Base-by-base conservation (phyloP, 2,113 vertebrate species). In the Brachyhypopomus gauderio region DNA sequence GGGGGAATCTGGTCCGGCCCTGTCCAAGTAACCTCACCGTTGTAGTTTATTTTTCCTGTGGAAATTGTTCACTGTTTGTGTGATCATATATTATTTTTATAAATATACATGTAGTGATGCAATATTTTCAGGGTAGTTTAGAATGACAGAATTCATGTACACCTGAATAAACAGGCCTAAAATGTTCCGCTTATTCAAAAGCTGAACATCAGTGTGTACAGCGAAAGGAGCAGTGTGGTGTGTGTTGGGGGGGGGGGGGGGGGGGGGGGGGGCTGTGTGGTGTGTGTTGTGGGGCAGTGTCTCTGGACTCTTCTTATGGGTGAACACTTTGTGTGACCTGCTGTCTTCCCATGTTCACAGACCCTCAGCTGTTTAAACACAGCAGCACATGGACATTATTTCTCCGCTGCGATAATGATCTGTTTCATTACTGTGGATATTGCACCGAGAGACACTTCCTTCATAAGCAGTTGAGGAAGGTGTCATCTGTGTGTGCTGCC, bases 301-400 rank as follows among this genome's bases (percentile, higher is more conserved):
- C 2, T 20, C 25, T 38, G 16, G 17, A 22, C n/a, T 69, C 4
- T 38, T 41, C 55, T 4, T 2, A 19, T 4, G 27, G n/a, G 45
- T 58, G 64, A 62, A n/a, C 23, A 17, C 41, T 56, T 56, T 62
- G 58, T 78, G 63, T 62, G 71, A 78, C 74, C 34, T 25, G 5
- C 22, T 45, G 25, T 52, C 34, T 66, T n/a, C 7, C 48, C 2
- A 7, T 14, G 2, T 14, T 1, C 11, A 12, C 45, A 52, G 45
- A 14, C 27, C 55, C 78, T 82, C 85, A 86, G 83, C 85, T 82
- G 79, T 79, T 79, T 45, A 86, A 86, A 86, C 64, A 81, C 67
- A 63, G 67, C 55, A 67, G 41, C 55, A 52, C 45, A 48, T 48
- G 67, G 14, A 25, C 30, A 64, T 66, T n/a, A 52, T 73, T 75